A percentile compares a stretch with the other conserved stretches of the same genome.
phyloP scores from a whole-genome alignment of 2,113 vertebrate species.

The Perognathus longimembris region DNA sequence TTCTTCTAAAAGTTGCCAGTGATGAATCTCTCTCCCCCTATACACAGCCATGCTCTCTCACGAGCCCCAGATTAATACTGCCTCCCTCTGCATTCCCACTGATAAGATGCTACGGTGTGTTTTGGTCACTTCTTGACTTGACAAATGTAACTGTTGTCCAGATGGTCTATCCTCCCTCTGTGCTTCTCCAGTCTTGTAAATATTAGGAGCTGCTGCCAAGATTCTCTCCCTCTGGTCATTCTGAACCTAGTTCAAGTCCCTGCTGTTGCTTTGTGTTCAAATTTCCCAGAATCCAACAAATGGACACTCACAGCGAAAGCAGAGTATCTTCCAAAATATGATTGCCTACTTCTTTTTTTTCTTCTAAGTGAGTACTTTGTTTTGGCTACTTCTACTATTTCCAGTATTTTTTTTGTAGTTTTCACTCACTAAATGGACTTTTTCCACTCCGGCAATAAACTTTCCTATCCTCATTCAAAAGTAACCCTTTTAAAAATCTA shows the following conservation, averaged over 20 bases:
- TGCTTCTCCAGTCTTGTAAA: constrained; percentile 72
- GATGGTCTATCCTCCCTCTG: constrained; percentile 68
- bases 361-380: neutral
- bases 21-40: neutral
- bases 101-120: constrained; percentile 61
- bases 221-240: constrained; percentile 67
- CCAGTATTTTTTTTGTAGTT: neutral
- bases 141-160: constrained; percentile 74
- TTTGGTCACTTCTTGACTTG: constrained; percentile 71
- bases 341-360: neutral
- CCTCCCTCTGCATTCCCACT: neutral
- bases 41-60: neutral
- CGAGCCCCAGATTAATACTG: neutral
- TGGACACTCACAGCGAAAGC: neutral
- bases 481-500: neutral
- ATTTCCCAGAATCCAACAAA: neutral
- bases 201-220: constrained; percentile 71
- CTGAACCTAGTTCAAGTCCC: constrained; percentile 71
- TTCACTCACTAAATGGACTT: neutral
- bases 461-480: constrained; percentile 14
- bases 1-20: neutral
- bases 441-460: neutral
- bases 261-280: neutral
- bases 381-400: neutral
- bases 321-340: neutral